These are phyloP conservation scores for Torymus texanus DNA, from an alignment of 2,888 invertebrate genomes.

Conservation along the genomic window DNA sequence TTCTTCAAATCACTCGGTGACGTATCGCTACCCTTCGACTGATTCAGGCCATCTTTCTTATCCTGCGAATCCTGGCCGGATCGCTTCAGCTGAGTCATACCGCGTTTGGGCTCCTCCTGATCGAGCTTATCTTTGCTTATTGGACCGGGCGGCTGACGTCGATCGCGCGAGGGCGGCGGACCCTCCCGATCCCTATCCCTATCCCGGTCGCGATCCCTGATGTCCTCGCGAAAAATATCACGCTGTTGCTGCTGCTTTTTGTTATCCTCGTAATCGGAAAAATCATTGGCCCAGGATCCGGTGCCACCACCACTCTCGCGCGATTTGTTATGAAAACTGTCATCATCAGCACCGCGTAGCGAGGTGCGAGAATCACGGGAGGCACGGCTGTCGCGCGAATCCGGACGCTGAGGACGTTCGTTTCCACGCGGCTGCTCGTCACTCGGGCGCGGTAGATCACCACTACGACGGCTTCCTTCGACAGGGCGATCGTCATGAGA, in stretches of 20 bases:
- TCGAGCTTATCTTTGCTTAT: constrained; percentile 80
- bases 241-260: constrained; percentile 59
- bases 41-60: constrained; percentile 63
- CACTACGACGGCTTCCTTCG: constrained; percentile 61
- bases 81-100: constrained; percentile 77
- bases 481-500: constrained; percentile 62
- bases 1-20: constrained; percentile 76
- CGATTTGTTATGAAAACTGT: constrained; percentile 61
- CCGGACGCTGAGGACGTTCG: constrained; percentile 78
- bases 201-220: constrained; percentile 60
- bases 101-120: constrained; percentile 78
- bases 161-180: constrained; percentile 67
- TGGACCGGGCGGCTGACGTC: constrained; percentile 78
- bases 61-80: constrained; percentile 65
- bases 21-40: constrained; percentile 38
- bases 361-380: constrained; percentile 76
- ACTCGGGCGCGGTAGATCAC: constrained; percentile 65
- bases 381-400: constrained; percentile 78
- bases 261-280: constrained; percentile 70
- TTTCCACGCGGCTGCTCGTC: constrained; percentile 69
- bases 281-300: constrained; percentile 71
- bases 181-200: constrained; percentile 61
- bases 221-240: constrained; percentile 70
- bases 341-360: constrained; percentile 66
- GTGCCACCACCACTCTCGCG: constrained; percentile 64